Evolutionary conservation across 2,113 vertebrate species (phyloP), one percentile per base, ranked within the genome.

Genomic region (Nansenia antarctica): DNA sequence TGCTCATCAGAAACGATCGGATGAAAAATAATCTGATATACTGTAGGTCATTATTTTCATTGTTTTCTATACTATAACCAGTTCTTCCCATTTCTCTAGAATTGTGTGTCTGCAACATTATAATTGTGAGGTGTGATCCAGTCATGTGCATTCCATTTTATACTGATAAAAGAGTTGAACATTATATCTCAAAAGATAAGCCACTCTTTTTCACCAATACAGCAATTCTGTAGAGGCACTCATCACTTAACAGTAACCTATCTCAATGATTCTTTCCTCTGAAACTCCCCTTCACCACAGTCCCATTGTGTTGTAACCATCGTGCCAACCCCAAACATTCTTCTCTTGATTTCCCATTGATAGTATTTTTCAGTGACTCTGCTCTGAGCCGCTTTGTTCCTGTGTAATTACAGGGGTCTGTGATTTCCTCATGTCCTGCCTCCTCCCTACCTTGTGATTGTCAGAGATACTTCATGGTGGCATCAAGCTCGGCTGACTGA

Each of bases 341-440:
- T 83, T 32, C 12, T 58, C 66, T 80, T 78, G 82, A 84, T 83
- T 80, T 82, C 30, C 77, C 73, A 79, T 77, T 76, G 82, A 85
- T 70, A 74, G 66, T 74, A 80, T 78, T 81, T 87, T 77, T 80
- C 57, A 73, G 74, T 70, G 74, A 83, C 71, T 83, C 78, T 68
- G 71, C 70, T 79, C 76, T 37, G 62, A 80, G 67, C 81, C 61
- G 76, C 73, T 85, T 87, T 89, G 81, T 85, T 89, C 73, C 53
- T 66, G 72, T 57, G n/a, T 88, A 88, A 91, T 91, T 90, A 86
- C 85, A 87, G 84, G 81, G n/a, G 77, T 71, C 65, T 58, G 77
- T 74, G 74, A 80, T 86, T 86, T 82, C 72, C 62, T 31, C 78
- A 67, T 74, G 77, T 79, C 77, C 82, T 34, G 70, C 80, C 80